phyloP scores from a whole-genome alignment of 2,797 vertebrate genomes.

The Huso huso region DNA sequence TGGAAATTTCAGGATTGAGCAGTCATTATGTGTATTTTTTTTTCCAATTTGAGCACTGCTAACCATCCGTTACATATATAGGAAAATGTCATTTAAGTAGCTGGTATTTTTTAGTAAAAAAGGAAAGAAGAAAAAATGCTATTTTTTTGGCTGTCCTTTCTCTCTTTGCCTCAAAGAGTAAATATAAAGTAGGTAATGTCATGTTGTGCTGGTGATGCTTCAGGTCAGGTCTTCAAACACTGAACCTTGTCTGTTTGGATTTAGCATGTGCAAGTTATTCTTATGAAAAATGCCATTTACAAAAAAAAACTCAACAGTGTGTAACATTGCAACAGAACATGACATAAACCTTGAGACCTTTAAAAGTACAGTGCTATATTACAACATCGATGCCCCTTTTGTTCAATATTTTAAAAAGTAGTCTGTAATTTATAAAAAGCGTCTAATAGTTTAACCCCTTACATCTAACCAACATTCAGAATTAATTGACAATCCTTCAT shows the following conservation, averaged over 20 bases:
- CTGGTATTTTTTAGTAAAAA: neutral
- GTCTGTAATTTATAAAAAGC: too few relatives aligned
- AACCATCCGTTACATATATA: conserved; percentile 10
- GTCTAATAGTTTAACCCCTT: too few relatives aligned
- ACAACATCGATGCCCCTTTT: too few relatives aligned
- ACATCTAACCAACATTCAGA: too few relatives aligned
- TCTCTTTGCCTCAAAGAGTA: conserved; percentile 15
- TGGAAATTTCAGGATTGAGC: conserved; percentile 30
- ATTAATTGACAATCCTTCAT: too few relatives aligned
- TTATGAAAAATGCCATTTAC: too few relatives aligned
- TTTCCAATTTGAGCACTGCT: neutral
- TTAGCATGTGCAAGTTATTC: neutral
- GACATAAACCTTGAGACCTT: too few relatives aligned
- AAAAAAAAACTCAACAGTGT: too few relatives aligned
- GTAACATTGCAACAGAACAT: too few relatives aligned
- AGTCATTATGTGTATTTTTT: conserved; percentile 16
- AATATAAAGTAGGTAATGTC: neutral
- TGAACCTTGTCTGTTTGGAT: neutral
- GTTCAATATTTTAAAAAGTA: too few relatives aligned
- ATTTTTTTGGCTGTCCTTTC: neutral
- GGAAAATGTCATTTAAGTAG: conserved; percentile 13
- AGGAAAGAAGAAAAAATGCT: neutral
- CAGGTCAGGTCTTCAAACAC: conserved; percentile 10
- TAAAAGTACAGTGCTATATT: too few relatives aligned
- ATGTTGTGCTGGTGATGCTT: neutral